Evolutionary conservation across 2,888 invertebrate species (phyloP), one percentile per base, ranked within the genome.

Genomic region (Neuroscelio doddi): DNA sequence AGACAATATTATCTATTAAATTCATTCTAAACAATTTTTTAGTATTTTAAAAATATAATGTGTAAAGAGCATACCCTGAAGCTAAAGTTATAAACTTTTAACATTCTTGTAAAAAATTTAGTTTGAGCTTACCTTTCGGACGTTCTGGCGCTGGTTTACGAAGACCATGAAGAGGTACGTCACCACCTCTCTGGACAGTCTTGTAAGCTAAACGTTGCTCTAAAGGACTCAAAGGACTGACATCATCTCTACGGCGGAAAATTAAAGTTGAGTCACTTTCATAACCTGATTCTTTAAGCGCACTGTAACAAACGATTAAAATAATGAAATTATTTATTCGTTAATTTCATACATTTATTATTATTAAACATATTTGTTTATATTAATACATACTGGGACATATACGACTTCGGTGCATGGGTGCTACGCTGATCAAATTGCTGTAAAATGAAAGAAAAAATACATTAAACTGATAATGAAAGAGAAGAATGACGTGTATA

Each of bases 151-250:
- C 95, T 12, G 92, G 92, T 79, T 97, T 97, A 38, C 97, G 89
- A 80, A 98, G 90, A 34, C 98, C 98, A 79, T 94, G 90, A 7
- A 96, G 87, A 0, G 98, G 98, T 1, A 97, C 95, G 85, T 98
- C 97, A 0, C 97, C 97, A 0, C 98, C 98, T 58, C 92, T 92
- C 81, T 97, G 97, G 55, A 98, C 90, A 68, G 90, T 91, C 79
- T 92, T 92, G 85, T 98, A 98, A 8, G 92, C 93, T 64, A 92
- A 90, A 64, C 91, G 90, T 74, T 95, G 91, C 80, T 96, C 94
- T n/a, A 91, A 89, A 0, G 94, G 95, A 71, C 92, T 94, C 51
- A 94, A 85, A 0, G 89, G 89, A 38, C 89, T 89, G 29, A 87
- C 86, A 70, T 90, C 89, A 71, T 93, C 92, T 61, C 92, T 90